Evolutionary conservation across 2,113 vertebrate genomes (phyloP), one percentile per base, ranked within the genome.

Genomic region (Stercorarius parasiticus): DNA sequence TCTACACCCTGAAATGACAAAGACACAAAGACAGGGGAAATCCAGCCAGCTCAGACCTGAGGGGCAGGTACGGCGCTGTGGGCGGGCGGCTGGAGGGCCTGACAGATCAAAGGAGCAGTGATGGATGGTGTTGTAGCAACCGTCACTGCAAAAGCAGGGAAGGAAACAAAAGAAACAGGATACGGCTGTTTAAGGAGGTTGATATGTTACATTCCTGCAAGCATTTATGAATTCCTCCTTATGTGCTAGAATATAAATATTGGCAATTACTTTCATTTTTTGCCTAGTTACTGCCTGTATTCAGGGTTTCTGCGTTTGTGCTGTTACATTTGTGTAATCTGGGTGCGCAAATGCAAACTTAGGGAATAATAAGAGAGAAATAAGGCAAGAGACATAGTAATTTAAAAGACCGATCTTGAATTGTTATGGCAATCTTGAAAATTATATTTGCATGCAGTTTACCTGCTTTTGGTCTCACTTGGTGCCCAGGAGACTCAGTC

Each of bases 121-220:
- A 96, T 81, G 84, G 91, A 95, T 96, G 49, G 84, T 82, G 91
- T 85, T 94, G 95, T 88, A 87, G 95, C 91, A 97, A 97, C 94
- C 83, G 78, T 85, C 91, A 69, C 89, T 69, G 91, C 93, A 73
- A 91, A 94, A 45, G 78, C 95, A 94, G 81, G 66, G 56, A 78
- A 91, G 86, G 62, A 82, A 95, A 97, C 96, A 97, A 95, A 97
- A 95, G 97, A 71, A 97, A 95, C 85, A 92, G 97, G 95, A 96
- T 96, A 74, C 4, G 85, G 36, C 85, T 92, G 72, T 83, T 88
- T 52, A 43, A 90, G 87, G 81, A 95, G 74, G 88, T 36, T 90
- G 96, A 79, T 88, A n/a, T 13, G 64, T 88, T 71, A 47, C 85
- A 86, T 92, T 96, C 95, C 90, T 83, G 82, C 18, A 43, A 52